Percentiles rank a stretch among this genome's conserved stretches.
Conservation (phyloP, 2,113 vertebrate species). For the Rattus rattus region DNA sequence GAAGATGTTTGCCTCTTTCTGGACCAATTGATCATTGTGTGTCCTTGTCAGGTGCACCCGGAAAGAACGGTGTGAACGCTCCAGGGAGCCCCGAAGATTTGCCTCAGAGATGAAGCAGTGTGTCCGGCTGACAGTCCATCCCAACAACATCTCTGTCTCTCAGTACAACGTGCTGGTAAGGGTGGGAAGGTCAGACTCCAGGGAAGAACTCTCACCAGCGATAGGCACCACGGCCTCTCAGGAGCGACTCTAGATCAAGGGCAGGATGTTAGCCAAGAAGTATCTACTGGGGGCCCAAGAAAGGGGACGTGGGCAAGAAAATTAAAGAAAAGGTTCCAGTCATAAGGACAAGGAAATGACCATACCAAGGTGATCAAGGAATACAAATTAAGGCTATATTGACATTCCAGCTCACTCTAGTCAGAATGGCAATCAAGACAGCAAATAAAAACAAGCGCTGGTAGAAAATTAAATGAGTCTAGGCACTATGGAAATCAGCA, state of each 20-base stretch:
- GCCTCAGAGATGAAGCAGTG: constrained; percentile 97
- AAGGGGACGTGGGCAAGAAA: not conserved
- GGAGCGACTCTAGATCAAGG: not conserved
- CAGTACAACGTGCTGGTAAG: constrained; percentile 98
- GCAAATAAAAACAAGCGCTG: not conserved
- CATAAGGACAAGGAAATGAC: not conserved
- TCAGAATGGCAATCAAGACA: not conserved
- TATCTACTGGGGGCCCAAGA: not conserved
- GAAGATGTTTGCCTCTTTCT: fast-evolving
- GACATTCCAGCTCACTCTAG: not conserved
- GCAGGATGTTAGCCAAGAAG: not conserved
- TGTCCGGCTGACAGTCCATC: constrained; percentile 96
- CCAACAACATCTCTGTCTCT: constrained; percentile 99
- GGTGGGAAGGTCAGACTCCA: not conserved
- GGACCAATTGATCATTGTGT: fast-evolving
- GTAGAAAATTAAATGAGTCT: not conserved
- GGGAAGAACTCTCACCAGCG: not conserved
- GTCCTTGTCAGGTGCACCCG: constrained; percentile 92
- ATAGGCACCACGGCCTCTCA: not conserved
- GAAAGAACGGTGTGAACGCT: constrained; percentile 96
- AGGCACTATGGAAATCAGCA: not conserved
- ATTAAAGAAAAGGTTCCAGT: not conserved
- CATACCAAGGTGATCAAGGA: not conserved
- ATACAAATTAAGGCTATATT: not conserved
- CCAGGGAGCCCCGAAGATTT: constrained; percentile 94